Conservation (phyloP, 2,797 vertebrate genomes). For the Carcharodon carcharias region DNA sequence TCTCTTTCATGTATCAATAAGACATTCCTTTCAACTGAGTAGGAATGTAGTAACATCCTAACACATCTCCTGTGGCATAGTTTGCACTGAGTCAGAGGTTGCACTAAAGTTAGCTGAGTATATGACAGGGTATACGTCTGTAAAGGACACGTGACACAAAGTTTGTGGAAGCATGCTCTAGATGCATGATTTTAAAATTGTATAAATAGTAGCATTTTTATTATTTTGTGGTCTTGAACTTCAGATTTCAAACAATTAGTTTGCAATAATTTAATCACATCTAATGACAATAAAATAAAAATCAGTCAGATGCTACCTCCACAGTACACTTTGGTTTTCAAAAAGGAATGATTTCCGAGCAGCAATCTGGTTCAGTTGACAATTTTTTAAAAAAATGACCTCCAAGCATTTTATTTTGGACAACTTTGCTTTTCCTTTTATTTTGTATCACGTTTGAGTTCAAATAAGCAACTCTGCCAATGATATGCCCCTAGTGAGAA, state of each 20-base stretch:
- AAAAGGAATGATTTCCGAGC: background rate
- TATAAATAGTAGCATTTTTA: background rate
- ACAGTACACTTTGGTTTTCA: background rate
- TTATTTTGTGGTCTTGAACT: background rate
- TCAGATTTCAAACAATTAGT: background rate
- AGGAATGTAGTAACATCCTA: background rate
- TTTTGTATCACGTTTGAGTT: background rate
- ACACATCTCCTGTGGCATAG: background rate
- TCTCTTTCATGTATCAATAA: background rate
- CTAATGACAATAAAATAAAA: background rate
- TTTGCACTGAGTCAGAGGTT: background rate
- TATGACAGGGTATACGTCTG: background rate
- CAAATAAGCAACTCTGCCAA: background rate
- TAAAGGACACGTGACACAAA: background rate
- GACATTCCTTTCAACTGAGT: background rate
- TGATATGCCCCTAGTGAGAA: background rate
- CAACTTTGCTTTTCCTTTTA: background rate
- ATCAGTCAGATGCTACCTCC: background rate
- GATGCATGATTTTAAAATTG: background rate
- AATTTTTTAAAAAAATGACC: too few relatives aligned
- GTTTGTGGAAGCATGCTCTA: background rate
- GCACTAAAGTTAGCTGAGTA: background rate
- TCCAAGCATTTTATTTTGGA: background rate
- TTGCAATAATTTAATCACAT: background rate
- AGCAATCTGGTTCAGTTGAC: background rate